Evolutionary conservation across 2,113 vertebrate genomes (phyloP).

Genomic region (Cisticola juncidis): DNA sequence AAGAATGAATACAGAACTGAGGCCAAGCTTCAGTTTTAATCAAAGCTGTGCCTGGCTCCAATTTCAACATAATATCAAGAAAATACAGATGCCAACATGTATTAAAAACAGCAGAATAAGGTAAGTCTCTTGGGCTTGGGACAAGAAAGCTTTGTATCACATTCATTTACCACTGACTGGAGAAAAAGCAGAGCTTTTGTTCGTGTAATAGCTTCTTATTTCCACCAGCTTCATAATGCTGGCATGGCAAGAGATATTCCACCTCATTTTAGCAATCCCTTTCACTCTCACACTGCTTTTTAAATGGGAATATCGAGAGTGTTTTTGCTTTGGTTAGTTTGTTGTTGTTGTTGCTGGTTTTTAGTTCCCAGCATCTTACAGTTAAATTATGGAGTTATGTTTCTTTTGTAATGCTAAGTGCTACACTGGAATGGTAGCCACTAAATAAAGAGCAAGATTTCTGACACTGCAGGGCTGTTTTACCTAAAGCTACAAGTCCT

Average conservation of each 20-base stretch:
- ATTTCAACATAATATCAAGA: neutral
- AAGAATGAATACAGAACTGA: neutral
- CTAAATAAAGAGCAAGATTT: neutral
- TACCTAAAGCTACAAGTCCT: neutral
- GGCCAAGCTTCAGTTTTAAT: constrained; percentile 35
- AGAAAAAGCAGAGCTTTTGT: neutral
- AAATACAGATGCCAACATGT: constrained; percentile 29
- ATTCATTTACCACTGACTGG: neutral
- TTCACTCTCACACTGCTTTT: neutral
- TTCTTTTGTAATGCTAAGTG: neutral
- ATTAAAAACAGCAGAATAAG: constrained; percentile 11
- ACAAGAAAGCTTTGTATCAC: neutral
- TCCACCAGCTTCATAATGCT: neutral
- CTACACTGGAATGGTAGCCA: neutral
- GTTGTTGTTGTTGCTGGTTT: neutral
- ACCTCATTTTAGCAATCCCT: neutral
- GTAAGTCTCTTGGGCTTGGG: neutral
- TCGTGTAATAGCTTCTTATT: neutral
- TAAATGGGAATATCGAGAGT: neutral
- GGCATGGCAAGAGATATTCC: neutral
- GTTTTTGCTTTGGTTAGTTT: neutral
- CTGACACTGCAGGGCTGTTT: neutral
- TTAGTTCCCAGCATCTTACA: neutral
- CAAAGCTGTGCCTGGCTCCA: constrained; percentile 1
- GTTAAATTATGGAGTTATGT: neutral